Percentiles rank a stretch among this genome's conserved stretches.
These are phyloP conservation scores for Corapipo altera DNA, from an alignment of 2,113 vertebrate species.

Conservation along the genomic window DNA sequence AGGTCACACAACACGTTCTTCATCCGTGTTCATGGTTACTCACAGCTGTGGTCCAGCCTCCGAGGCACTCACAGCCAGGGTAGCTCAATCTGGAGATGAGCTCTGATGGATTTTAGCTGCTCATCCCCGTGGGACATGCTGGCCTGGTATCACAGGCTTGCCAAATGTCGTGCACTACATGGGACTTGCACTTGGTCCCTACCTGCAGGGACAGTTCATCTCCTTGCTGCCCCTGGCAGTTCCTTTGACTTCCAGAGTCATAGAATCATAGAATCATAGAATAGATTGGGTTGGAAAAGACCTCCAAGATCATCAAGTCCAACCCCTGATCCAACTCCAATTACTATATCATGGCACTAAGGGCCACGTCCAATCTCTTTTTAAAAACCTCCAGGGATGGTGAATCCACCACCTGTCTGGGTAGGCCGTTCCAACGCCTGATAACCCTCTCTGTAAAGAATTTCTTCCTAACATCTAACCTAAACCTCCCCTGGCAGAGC, in stretches of 20 bases:
- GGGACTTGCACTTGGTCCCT: neutral
- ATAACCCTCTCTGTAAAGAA: too few relatives aligned
- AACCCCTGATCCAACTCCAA: too few relatives aligned
- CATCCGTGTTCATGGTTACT: neutral
- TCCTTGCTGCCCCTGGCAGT: neutral
- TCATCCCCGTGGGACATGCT: neutral
- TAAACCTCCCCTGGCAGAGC: too few relatives aligned
- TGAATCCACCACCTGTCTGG: too few relatives aligned
- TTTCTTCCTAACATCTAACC: too few relatives aligned
- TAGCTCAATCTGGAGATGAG: neutral
- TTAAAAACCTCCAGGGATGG: too few relatives aligned
- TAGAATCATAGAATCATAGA: too few relatives aligned
- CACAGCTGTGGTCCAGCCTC: neutral
- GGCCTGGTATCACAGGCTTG: neutral
- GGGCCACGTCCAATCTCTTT: too few relatives aligned
- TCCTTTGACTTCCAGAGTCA: neutral
- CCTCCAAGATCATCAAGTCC: too few relatives aligned
- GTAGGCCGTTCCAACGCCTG: too few relatives aligned
- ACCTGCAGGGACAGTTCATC: neutral
- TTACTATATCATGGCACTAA: too few relatives aligned
- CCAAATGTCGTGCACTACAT: fast-evolving
- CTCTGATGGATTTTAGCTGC: neutral
- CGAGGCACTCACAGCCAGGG: neutral
- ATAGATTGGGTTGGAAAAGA: too few relatives aligned
- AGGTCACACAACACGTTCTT: neutral